Conservation (phyloP, 1,140 invertebrate species). For the Bombus sylvicola region DNA sequence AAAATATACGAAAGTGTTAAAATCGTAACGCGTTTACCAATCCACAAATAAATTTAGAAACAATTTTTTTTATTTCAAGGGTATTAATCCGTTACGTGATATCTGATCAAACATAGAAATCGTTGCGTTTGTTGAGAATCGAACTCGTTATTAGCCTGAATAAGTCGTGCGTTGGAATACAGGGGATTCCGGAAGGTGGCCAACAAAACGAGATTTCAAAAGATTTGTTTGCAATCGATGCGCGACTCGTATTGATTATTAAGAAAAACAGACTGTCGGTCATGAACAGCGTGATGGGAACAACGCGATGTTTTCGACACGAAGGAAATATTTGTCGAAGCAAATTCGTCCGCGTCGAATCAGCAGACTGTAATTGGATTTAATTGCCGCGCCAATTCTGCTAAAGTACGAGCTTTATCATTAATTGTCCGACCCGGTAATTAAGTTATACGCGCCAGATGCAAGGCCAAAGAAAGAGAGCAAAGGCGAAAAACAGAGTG, state of each 20-base stretch:
- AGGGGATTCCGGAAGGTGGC: background rate
- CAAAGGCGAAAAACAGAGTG: background rate
- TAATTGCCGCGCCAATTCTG: conserved; percentile 16
- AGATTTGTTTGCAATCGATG: conserved; percentile 13
- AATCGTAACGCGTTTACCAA: background rate
- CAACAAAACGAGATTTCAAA: background rate
- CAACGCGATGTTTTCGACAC: background rate
- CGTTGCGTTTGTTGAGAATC: background rate
- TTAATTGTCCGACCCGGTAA: conserved; percentile 26
- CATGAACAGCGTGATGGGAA: too few relatives aligned
- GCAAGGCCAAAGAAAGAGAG: background rate
- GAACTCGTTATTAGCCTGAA: background rate
- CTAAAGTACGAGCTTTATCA: background rate
- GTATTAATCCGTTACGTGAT: background rate
- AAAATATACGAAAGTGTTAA: background rate
- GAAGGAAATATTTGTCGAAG: conserved; percentile 28
- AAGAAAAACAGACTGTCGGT: background rate
- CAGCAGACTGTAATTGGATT: conserved; percentile 35
- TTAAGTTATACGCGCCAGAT: conserved; percentile 34
- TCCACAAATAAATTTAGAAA: background rate
- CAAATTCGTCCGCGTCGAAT: conserved; percentile 35
- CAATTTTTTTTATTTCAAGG: background rate
- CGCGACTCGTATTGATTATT: background rate
- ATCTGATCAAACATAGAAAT: background rate
- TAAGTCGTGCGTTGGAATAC: background rate